Conservation (phyloP, 2,888 invertebrate species). For the Drosophila subsilvestris region DNA sequence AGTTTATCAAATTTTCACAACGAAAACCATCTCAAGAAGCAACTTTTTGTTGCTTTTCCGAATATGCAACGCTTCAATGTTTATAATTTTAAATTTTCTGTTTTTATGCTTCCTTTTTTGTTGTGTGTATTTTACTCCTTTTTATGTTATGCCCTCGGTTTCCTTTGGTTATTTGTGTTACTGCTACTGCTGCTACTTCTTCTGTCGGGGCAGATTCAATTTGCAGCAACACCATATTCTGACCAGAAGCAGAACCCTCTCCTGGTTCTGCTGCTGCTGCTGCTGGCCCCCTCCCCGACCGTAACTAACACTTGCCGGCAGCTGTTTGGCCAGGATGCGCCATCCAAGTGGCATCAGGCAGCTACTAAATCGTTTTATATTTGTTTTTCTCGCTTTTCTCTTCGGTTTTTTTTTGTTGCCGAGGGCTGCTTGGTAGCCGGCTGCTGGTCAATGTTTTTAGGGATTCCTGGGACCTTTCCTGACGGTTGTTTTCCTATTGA, state of each 20-base stretch:
- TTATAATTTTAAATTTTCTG: constrained; percentile 70
- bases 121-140: constrained; percentile 37
- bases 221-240: constrained; percentile 43
- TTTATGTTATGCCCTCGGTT: constrained; percentile 18
- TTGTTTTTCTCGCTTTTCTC: constrained; percentile 64
- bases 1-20: constrained; percentile 17
- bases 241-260: constrained; percentile 49
- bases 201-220: constrained; percentile 63
- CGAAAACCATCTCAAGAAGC: background rate
- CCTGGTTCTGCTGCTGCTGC: background rate
- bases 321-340: constrained; percentile 67
- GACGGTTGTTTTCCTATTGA: constrained; percentile 72
- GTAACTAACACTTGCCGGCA: constrained; percentile 74
- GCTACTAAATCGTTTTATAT: constrained; percentile 80
- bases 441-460: constrained; percentile 61
- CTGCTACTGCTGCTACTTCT: constrained; percentile 24
- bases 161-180: constrained; percentile 27
- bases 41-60: constrained; percentile 44
- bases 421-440: constrained; percentile 16
- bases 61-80: constrained; percentile 39
- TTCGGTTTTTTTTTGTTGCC: constrained; percentile 31
- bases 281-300: constrained; percentile 1
- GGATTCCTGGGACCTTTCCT: constrained; percentile 59
- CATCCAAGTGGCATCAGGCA: constrained; percentile 56
- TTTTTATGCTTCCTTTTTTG: constrained; percentile 42